Conservation (phyloP, 2,113 vertebrate genomes). For the Percopsis transmontana region DNA sequence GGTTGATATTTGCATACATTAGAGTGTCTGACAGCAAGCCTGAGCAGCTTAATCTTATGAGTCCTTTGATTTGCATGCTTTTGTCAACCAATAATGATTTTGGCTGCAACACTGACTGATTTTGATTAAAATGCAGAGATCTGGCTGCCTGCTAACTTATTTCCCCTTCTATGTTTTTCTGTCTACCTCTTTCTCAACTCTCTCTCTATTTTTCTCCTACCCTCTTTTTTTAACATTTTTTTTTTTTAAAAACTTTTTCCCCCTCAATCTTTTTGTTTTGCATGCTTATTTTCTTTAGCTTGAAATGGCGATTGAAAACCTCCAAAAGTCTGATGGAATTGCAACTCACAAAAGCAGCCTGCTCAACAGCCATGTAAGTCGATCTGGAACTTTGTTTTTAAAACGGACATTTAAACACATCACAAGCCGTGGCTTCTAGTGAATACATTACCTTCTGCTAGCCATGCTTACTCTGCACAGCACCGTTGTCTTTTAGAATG, state of each 20-base stretch:
- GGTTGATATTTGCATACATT: constrained; percentile 76
- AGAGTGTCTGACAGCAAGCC: constrained; percentile 62
- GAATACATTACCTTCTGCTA: constrained; percentile 40
- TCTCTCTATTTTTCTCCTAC: constrained; percentile 48
- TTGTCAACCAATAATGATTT: constrained; percentile 74
- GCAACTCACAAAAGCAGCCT: constrained; percentile 99
- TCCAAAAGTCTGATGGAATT: constrained; percentile 99
- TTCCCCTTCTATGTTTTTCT: constrained; percentile 58
- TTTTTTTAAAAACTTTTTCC: constrained; percentile 78
- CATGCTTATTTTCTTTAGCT: constrained; percentile 89
- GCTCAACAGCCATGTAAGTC: constrained; percentile 99
- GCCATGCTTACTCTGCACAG: constrained; percentile 40
- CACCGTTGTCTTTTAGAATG: too few species aligned
- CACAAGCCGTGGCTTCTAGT: constrained; percentile 10
- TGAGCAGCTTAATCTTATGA: constrained; percentile 73
- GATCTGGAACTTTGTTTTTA: constrained; percentile 67
- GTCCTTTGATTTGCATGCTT: constrained; percentile 80
- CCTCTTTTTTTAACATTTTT: constrained; percentile 78
- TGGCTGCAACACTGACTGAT: constrained; percentile 76
- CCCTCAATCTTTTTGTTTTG: constrained; percentile 49
- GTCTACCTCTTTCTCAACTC: constrained; percentile 57
- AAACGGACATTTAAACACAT: constrained; percentile 41
- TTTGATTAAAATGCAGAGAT: constrained; percentile 78
- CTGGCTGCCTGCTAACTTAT: constrained; percentile 86
- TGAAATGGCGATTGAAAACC: constrained; percentile 99